A percentile compares a stretch with the other conserved stretches of the same genome.
These are phyloP conservation scores for Brachionus manjavacas DNA, from an alignment of 1,140 invertebrate genomes.

Conservation along the genomic window DNA sequence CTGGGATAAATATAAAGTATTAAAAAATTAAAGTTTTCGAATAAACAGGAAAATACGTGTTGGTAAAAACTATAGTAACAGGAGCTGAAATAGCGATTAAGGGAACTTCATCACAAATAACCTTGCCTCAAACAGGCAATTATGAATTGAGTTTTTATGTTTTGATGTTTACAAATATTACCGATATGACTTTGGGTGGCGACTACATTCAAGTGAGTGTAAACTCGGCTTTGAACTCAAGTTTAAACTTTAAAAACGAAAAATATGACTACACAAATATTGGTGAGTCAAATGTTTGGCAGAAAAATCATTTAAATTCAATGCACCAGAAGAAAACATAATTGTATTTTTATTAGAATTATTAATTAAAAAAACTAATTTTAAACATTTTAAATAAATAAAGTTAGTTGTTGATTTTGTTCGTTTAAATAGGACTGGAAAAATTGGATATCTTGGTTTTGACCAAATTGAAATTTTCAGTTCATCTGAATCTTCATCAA, in stretches of 20 bases:
- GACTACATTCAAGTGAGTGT: conserved; percentile 8
- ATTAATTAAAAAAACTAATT: neutral
- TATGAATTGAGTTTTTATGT: conserved; percentile 14
- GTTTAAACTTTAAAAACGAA: neutral
- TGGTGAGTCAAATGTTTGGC: neutral
- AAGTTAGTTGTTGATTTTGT: neutral
- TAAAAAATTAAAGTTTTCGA: neutral
- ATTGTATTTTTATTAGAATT: neutral
- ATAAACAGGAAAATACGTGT: neutral
- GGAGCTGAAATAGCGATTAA: neutral
- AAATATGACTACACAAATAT: conserved; percentile 2
- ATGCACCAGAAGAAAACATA: neutral
- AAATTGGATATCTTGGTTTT: neutral
- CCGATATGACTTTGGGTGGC: neutral
- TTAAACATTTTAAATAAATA: neutral
- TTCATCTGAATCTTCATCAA: neutral
- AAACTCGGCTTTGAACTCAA: neutral
- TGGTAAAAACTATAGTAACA: neutral
- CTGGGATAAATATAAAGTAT: neutral
- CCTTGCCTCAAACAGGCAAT: neutral
- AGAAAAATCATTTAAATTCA: neutral
- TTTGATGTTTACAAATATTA: neutral
- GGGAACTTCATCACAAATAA: neutral
- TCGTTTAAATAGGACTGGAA: neutral
- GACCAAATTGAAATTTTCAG: neutral